Conservation (phyloP, 2,888 invertebrate species). For the Graphium colonna region DNA sequence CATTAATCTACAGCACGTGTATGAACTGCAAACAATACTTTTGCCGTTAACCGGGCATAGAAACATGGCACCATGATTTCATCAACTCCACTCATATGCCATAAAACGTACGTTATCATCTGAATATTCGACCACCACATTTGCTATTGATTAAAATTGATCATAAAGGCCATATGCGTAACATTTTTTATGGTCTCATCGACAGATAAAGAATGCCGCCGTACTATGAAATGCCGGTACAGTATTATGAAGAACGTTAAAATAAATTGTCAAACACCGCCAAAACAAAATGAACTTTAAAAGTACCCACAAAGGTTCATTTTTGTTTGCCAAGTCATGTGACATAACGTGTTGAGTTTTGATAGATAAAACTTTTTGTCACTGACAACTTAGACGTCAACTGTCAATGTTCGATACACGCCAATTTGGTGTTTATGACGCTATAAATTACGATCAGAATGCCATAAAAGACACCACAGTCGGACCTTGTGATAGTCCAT, state of each 20-base stretch:
- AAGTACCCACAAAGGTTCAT: background rate
- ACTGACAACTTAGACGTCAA: constrained; percentile 6
- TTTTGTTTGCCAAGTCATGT: background rate
- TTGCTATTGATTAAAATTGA: background rate
- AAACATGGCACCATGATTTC: too few species aligned
- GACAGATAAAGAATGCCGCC: background rate
- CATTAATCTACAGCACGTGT: too few species aligned
- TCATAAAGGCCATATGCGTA: constrained; percentile 6
- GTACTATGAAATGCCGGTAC: background rate
- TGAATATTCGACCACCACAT: background rate
- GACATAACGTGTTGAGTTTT: background rate
- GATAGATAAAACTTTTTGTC: constrained; percentile 12
- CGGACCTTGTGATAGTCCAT: background rate
- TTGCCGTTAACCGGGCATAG: too few species aligned
- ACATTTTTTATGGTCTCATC: background rate
- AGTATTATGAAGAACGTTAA: background rate
- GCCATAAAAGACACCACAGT: background rate
- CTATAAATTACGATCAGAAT: background rate
- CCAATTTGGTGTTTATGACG: background rate
- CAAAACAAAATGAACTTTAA: background rate
- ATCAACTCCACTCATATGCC: background rate
- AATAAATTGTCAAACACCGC: background rate
- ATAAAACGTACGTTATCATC: background rate
- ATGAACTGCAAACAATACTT: too few species aligned
- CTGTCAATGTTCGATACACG: constrained; percentile 6